Percentiles rank a stretch among this genome's conserved stretches.
These are phyloP conservation scores for Stegodyphus dumicola DNA, from an alignment of 1,140 invertebrate species.

Conservation along the genomic window DNA sequence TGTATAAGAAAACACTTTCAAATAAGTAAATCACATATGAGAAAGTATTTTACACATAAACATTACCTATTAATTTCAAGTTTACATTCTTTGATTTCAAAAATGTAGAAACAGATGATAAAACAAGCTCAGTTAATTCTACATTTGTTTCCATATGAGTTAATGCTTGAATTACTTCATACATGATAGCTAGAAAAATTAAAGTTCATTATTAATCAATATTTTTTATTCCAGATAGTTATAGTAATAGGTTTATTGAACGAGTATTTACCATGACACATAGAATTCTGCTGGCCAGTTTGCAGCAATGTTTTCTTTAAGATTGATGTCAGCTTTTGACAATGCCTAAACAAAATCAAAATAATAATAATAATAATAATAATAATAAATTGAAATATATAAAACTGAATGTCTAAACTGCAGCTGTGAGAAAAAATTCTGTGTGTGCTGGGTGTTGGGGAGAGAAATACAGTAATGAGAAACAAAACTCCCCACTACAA, in stretches of 20 bases:
- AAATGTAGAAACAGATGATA: slow-evolving; percentile 45
- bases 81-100: slow-evolving; percentile 53
- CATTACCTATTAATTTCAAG: slow-evolving; percentile 56
- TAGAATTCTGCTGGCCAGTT: slow-evolving; percentile 15
- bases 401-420: no score
- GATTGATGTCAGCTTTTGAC: slow-evolving; percentile 6
- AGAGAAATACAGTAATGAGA: no score
- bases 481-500: no score
- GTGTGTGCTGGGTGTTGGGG: no score
- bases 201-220: not conserved
- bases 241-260: not conserved
- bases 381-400: no score
- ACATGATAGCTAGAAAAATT: slow-evolving; percentile 52
- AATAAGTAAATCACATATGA: not conserved
- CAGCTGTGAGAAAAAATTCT: no score
- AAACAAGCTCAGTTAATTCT: slow-evolving; percentile 35
- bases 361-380: not conserved
- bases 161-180: slow-evolving; percentile 43
- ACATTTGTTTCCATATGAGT: slow-evolving; percentile 1
- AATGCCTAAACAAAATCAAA: slow-evolving; percentile 27
- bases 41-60: not conserved
- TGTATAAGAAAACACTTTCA: not conserved
- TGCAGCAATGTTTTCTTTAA: slow-evolving; percentile 48
- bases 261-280: slow-evolving; percentile 32
- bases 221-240: not conserved